Conservation (phyloP, 30 jellyfish, hydroid and myxozoan genomes). For the Catostylus mosaicus region DNA sequence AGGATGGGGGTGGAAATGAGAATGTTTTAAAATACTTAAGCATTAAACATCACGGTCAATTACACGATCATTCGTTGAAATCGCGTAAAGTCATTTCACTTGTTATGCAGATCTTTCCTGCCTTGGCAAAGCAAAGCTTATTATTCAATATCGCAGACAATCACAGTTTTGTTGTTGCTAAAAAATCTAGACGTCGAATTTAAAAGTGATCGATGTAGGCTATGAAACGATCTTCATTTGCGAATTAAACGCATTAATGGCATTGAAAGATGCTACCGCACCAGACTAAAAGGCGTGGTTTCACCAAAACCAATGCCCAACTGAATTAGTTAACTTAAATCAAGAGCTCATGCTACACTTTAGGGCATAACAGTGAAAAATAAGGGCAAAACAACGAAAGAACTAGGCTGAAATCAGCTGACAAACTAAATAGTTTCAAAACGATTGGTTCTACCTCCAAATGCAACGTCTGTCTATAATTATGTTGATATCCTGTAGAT, state of each 20-base stretch:
- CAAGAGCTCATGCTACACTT: no score
- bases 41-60: not conserved
- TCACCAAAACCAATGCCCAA: not conserved
- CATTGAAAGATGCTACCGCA: not conserved
- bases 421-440: no score
- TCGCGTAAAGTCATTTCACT: not conserved
- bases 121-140: not conserved
- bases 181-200: not conserved
- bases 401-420: no score
- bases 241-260: not conserved
- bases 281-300: conserved; percentile 3
- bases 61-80: not conserved
- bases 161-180: not conserved
- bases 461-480: no score
- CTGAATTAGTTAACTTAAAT: not conserved
- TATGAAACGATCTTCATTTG: not conserved
- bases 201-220: not conserved
- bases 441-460: no score
- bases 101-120: conserved; percentile 8
- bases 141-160: not conserved
- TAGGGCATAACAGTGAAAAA: no score
- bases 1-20: not conserved
- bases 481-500: no score
- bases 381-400: no score
- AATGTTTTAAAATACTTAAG: not conserved